Conservation (phyloP, 1,140 invertebrate genomes). For the Ridgeia piscesae region DNA sequence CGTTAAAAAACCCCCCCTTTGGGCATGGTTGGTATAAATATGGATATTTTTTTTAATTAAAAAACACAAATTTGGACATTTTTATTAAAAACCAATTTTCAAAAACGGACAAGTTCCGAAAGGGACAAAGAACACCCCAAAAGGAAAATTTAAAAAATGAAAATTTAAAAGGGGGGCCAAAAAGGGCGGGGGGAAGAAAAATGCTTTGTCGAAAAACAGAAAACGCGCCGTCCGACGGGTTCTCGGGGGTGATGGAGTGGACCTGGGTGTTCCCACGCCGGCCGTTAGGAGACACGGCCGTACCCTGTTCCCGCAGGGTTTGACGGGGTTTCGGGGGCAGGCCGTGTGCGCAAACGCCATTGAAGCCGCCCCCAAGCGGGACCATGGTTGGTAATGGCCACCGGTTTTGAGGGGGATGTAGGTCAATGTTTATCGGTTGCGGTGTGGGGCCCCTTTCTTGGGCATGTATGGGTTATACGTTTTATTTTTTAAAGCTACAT, state of each 20-base stretch:
- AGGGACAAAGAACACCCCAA: too few relatives aligned
- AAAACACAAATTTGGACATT: too few relatives aligned
- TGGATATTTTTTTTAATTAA: too few relatives aligned
- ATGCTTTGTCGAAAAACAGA: not conserved
- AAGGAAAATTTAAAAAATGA: too few relatives aligned
- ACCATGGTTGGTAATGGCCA: constrained; percentile 74
- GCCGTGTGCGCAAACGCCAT: constrained; percentile 15
- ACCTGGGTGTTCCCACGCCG: constrained; percentile 80
- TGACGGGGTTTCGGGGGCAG: constrained; percentile 66
- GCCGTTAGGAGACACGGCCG: constrained; percentile 89
- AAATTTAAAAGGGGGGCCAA: too few relatives aligned
- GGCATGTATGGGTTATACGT: constrained; percentile 90
- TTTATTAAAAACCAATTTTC: too few relatives aligned
- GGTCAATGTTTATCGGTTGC: too few relatives aligned
- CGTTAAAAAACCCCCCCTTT: too few relatives aligned
- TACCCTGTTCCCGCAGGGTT: constrained; percentile 85
- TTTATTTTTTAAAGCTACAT: constrained; percentile 61
- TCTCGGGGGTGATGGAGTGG: constrained; percentile 28
- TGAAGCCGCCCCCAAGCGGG: constrained; percentile 24
- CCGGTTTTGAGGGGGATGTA: constrained; percentile 90
- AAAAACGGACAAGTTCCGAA: too few relatives aligned
- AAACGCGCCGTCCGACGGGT: constrained; percentile 27
- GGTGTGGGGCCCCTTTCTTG: too few relatives aligned
- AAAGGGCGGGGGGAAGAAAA: too few relatives aligned
- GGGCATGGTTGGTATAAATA: too few relatives aligned